Evolutionary conservation across 2,888 invertebrate species (phyloP), one percentile per base, ranked within the genome.

Genomic region (Alviniconcha strummeri): DNA sequence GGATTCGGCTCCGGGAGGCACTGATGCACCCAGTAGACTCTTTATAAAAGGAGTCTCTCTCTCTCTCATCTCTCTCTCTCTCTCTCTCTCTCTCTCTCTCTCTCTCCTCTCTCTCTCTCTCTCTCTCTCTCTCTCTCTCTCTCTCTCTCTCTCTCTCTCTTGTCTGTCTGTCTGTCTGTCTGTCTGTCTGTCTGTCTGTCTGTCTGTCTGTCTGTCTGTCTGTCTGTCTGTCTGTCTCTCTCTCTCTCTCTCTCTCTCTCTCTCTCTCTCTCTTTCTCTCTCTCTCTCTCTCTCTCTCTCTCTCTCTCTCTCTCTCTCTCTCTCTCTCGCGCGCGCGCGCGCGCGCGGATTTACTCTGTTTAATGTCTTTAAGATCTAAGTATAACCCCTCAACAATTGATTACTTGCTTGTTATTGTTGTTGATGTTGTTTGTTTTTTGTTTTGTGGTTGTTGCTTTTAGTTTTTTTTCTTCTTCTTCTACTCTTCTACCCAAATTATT

Each of bases 151-250:
- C 13, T 74, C 74, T 15, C n/a, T 54, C 54, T 56, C 17, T 72
- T 81, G 55, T 72, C 56, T 72, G 17, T 57, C 13, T 72, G 13
- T 56, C 54, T 72, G 36, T 72, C 72, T 74, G 55, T 56, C 74
- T 57, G n/a, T 69, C 55, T 74, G 57, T 69, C 60, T 56, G 19
- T 74, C 60, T 74, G 11, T 82, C 56, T 64, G 13, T 76, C 52
- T 57, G 77, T 81, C 5, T 75, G 8, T 75, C 13, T 75, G 13
- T 75, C 8, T 75, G 52, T 75, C 55, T 54, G 36, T 75, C 13
- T 75, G 52, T 75, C 54, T 75, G 69, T 69, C 13, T 69, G 69
- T 69, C 13, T 69, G 69, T 69, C 69, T 69, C 13, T 69, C 13
- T 69, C 13, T 69, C 13, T 75, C 55, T 75, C 17, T 55, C 3